Percentiles rank a stretch among this genome's conserved stretches.
phyloP scores from a whole-genome alignment of 1,140 invertebrate species.

The Macrocentrus cingulum region DNA sequence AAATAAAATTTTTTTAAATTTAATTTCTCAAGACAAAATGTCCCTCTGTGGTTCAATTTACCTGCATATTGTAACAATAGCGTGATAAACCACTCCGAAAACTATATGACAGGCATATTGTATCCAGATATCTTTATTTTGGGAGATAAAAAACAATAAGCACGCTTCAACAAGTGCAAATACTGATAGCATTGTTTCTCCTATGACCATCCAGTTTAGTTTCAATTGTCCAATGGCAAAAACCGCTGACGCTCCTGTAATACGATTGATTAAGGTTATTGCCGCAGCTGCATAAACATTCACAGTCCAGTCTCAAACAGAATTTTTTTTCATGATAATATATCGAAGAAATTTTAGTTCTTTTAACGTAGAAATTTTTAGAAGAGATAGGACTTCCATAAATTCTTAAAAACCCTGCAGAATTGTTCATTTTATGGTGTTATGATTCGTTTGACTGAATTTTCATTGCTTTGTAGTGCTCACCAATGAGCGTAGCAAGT shows the following conservation, averaged over 20 bases:
- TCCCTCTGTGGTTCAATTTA: too few relatives aligned
- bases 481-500: conserved; percentile 69
- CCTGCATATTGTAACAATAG: conserved; percentile 85
- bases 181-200: conserved; percentile 61
- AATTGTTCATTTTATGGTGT: too few relatives aligned
- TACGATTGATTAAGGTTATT: too few relatives aligned
- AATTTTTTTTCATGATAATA: too few relatives aligned
- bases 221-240: conserved; percentile 58
- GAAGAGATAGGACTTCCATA: too few relatives aligned
- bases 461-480: conserved; percentile 1
- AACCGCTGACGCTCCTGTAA: conserved; percentile 57
- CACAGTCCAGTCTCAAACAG: too few relatives aligned
- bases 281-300: too few relatives aligned
- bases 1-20: conserved; percentile 39
- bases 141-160: conserved; percentile 65
- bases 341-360: too few relatives aligned
- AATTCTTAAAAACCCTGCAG: too few relatives aligned
- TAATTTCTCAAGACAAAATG: too few relatives aligned
- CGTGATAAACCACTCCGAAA: conserved; percentile 79
- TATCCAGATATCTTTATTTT: conserved; percentile 66
- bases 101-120: conserved; percentile 76
- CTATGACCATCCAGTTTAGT: conserved; percentile 62
- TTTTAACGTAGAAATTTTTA: too few relatives aligned
- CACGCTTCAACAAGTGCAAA: conserved; percentile 67
- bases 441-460: not conserved